Evolutionary conservation across 2,797 vertebrate genomes (phyloP), one percentile per base, ranked within the genome.

Genomic region (Sandelia bainsii): DNA sequence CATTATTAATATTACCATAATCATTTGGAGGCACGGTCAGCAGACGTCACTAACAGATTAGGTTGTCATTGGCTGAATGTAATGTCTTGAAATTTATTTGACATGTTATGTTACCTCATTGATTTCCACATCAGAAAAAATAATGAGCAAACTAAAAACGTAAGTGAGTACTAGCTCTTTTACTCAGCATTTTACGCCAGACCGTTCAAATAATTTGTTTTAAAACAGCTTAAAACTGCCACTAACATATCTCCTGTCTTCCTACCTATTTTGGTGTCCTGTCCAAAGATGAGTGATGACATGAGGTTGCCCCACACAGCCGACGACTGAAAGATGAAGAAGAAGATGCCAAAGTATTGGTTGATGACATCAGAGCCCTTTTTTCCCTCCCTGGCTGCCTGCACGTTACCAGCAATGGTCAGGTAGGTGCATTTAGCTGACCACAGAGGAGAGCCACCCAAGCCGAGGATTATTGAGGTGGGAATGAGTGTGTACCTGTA

Each of bases 231-330:
- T 5, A 29, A 29, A 29, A 29, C 27, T 29, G 29, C 29, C 29
- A 6, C 29, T 32, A 32, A 7, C 29, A 32, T 8, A 6, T 6
- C 12, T 48, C 29, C 0, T 8, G 10, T 29, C 22, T 20, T 19
- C 81, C 16, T 71, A 99, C 98, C 94, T 89, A 92, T 89, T 2
- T 14, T 84, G 40, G 90, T 53, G 54, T 89, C 93, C 82, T 96
- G 96, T 49, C 93, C 90, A 3, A 99, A 94, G 80, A 98, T 96
- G 74, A 99, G 93, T 0, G 97, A 98, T 0, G 98, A 98, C 88
- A 99, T 96, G 79, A 99, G 95, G 91, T 99, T 99, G 63, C 98
- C 98, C 96, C 97, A 98, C 50, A 98, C 94, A 0, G 95, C 96
- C 0, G 98, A 95, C 0, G 96, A 97, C 89, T 98, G 98, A 60